Conservation (phyloP, 1,140 invertebrate genomes). For the Dinoponera quadriceps region DNA sequence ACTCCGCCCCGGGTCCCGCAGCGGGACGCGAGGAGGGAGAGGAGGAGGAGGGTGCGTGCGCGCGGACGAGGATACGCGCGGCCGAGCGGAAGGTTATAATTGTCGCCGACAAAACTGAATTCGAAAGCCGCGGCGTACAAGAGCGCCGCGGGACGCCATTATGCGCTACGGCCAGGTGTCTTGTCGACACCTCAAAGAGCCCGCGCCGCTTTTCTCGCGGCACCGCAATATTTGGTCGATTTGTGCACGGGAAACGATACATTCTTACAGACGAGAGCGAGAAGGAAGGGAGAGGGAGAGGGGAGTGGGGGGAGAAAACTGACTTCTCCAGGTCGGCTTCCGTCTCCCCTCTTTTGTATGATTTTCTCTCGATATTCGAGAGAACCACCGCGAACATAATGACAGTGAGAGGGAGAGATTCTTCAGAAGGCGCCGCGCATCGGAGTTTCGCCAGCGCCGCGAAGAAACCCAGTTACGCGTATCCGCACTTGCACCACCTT, state of each 20-base stretch:
- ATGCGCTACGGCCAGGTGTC: constrained; percentile 75
- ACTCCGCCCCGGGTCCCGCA: constrained; percentile 59
- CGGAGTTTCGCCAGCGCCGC: background rate
- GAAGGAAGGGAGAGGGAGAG: too few species aligned
- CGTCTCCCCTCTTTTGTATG: background rate
- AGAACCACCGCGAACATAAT: background rate
- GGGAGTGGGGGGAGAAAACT: constrained; percentile 49
- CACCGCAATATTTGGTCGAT: constrained; percentile 49
- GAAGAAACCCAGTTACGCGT: background rate
- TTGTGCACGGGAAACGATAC: constrained; percentile 34
- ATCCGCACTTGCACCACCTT: too few species aligned
- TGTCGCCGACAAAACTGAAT: constrained; percentile 62
- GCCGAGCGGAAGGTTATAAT: constrained; percentile 75
- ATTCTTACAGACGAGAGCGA: background rate
- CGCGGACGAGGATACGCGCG: constrained; percentile 28
- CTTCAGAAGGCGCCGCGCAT: background rate
- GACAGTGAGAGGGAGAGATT: background rate
- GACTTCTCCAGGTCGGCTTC: constrained; percentile 50
- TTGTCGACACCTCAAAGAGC: constrained; percentile 72
- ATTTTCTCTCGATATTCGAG: constrained; percentile 7
- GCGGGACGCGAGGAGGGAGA: constrained; percentile 22
- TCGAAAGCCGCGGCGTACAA: constrained; percentile 38
- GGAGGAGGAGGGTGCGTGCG: too few species aligned
- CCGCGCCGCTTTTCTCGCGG: constrained; percentile 48
- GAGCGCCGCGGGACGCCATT: constrained; percentile 67